Evolutionary conservation across 2,797 vertebrate genomes (phyloP), one percentile per base, ranked within the genome.

Genomic region (Phataginus tetradactyla): DNA sequence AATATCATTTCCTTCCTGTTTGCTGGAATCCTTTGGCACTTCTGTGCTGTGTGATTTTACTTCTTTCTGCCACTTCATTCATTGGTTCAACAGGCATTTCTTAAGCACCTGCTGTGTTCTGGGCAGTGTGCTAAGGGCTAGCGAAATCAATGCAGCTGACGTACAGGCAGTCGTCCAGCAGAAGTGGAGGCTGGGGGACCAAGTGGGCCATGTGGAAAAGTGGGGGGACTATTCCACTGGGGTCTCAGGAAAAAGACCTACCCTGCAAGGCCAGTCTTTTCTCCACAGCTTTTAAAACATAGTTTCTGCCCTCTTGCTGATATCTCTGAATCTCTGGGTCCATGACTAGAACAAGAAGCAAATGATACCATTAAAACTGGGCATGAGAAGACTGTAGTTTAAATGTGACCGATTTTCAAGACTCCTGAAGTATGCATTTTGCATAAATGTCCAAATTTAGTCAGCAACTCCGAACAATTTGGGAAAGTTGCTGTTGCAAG

Each of bases 361-460:
- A 42, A 66, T 57, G 95, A 63, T 66, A 72, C 85, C 81, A 29
- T 92, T 86, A 84, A 86, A 79, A 92, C 53, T 87, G 29, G 29
- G 66, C 78, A n/a, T 63, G 27, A 91, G 49, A 90, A 69, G 37
- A 78, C n/a, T 55, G 6, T 21, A 8, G 66, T 83, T 90, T 88
- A 88, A 96, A 77, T 51, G 34, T 49, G 64, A 17, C 75, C 14
- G 15, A 61, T 51, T 94, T 94, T 81, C 39, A 81, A 49, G 94
- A 85, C 85, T 93, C 55, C 53, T 25, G 45, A 83, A 86, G 74
- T 83, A 4, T 13, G 20, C 83, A 23, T 75, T 95, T 89, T 84
- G 80, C 25, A 72, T 55, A 89, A 64, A 75, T 64, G 63, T 59
- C 75, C 37, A 74, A 34, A 71, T 85, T 72, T 55, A 86, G 87